A percentile compares a stretch with the other conserved stretches of the same genome.
Evolutionary conservation across 2,113 vertebrate species (phyloP).

Genomic region (Ciconia stormi): DNA sequence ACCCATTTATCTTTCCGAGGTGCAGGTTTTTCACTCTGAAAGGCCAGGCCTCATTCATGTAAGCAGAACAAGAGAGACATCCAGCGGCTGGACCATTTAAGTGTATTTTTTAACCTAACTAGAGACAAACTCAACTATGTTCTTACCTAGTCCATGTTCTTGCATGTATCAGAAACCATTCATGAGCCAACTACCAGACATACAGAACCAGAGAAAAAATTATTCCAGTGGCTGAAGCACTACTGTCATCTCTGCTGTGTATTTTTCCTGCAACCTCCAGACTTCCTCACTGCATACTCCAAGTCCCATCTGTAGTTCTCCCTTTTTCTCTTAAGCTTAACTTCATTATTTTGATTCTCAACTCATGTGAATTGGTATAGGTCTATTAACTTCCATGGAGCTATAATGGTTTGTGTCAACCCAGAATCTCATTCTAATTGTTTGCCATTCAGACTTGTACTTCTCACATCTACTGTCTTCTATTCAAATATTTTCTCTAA

Average conservation of each 20-base stretch:
- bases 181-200: not conserved
- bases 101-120: not conserved
- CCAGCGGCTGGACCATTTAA: not conserved
- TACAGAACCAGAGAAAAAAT: not conserved
- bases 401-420: not conserved
- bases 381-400: not conserved
- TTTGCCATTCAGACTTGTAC: not conserved
- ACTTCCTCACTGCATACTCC: not conserved
- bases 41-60: not conserved
- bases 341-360: not conserved
- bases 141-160: not conserved
- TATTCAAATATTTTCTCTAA: not conserved
- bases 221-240: not conserved
- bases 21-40: fast-evolving
- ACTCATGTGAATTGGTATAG: not conserved
- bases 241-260: not conserved
- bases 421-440: not conserved
- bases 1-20: not conserved
- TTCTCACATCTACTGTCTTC: not conserved
- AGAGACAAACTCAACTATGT: fast-evolving
- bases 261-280: not conserved
- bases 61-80: conserved; percentile 3
- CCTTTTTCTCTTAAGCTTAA: not conserved
- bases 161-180: fast-evolving
- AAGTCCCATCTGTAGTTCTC: not conserved